A percentile compares a stretch with the other conserved stretches of the same genome.
Conservation (phyloP, 2,113 vertebrate genomes). For the Ciconia maguari region DNA sequence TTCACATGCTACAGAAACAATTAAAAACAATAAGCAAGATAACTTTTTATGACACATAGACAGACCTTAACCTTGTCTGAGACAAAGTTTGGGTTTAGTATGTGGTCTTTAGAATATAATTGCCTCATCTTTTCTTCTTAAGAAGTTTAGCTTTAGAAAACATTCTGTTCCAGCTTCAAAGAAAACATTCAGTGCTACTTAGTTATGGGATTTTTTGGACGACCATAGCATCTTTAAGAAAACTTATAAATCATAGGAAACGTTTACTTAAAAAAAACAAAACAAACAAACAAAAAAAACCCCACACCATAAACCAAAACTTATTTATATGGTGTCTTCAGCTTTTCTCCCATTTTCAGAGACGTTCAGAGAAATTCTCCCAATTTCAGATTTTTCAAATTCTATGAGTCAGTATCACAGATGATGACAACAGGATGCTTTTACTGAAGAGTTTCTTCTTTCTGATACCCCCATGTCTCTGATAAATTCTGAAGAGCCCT, state of each 20-base stretch:
- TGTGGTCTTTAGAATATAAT: not conserved
- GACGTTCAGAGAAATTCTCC: too few species aligned
- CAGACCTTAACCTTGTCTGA: not conserved
- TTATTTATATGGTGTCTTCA: not conserved
- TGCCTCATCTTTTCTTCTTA: not conserved
- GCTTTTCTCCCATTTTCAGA: not conserved
- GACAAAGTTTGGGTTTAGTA: not conserved
- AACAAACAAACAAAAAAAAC: not conserved
- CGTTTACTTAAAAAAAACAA: not conserved
- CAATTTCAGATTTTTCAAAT: too few species aligned
- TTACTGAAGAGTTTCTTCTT: not conserved
- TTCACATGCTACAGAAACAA: not conserved
- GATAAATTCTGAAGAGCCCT: not conserved
- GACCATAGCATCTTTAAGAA: not conserved
- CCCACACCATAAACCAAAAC: not conserved
- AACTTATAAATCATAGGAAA: not conserved
- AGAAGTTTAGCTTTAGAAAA: not conserved
- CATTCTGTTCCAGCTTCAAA: not conserved
- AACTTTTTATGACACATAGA: not conserved
- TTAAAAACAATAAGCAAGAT: not conserved
- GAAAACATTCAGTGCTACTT: not conserved
- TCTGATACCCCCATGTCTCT: not conserved
- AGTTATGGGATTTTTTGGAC: not conserved
- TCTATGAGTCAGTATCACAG: not conserved
- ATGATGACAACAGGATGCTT: not conserved